phyloP scores from a whole-genome alignment of 2,797 vertebrate genomes.

The Ptychobarbus kaznakovi region DNA sequence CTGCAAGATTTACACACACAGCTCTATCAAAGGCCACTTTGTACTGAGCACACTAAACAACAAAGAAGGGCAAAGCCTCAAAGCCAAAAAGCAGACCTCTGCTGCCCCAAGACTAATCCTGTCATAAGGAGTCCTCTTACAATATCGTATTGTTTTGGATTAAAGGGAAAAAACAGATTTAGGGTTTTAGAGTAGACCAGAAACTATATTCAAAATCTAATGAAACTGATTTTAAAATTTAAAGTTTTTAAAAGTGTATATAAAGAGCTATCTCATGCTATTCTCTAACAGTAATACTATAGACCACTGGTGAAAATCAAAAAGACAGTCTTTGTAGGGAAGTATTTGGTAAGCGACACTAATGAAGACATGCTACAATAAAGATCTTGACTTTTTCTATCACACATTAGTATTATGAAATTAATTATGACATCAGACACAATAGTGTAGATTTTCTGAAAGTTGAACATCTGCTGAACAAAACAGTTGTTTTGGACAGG shows the following conservation, averaged over 20 bases:
- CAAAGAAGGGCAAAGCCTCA: constrained; percentile 47
- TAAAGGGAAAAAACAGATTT: constrained; percentile 6
- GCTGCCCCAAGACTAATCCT: constrained; percentile 48
- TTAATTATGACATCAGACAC: not conserved
- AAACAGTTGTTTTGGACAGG: not conserved
- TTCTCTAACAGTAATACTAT: not conserved
- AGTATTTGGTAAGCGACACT: not conserved
- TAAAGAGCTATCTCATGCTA: not conserved
- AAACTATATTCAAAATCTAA: constrained; percentile 2
- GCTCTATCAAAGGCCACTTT: constrained; percentile 64
- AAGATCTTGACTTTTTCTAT: constrained; percentile 1
- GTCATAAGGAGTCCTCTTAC: not conserved
- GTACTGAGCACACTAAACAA: constrained; percentile 47
- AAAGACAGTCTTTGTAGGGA: not conserved
- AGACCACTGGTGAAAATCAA: not conserved
- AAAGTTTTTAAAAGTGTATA: not conserved
- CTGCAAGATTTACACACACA: constrained; percentile 51
- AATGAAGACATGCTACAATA: not conserved
- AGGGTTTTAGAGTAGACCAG: not conserved
- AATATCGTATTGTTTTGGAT: constrained; percentile 19
- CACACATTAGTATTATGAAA: constrained; percentile 17
- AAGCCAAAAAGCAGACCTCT: constrained; percentile 40
- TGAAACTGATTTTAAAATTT: not conserved
- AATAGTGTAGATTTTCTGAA: not conserved
- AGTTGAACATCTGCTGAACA: not conserved